Conservation (phyloP, 2,113 vertebrate species). For the Poeciliopsis turrubarensis region DNA sequence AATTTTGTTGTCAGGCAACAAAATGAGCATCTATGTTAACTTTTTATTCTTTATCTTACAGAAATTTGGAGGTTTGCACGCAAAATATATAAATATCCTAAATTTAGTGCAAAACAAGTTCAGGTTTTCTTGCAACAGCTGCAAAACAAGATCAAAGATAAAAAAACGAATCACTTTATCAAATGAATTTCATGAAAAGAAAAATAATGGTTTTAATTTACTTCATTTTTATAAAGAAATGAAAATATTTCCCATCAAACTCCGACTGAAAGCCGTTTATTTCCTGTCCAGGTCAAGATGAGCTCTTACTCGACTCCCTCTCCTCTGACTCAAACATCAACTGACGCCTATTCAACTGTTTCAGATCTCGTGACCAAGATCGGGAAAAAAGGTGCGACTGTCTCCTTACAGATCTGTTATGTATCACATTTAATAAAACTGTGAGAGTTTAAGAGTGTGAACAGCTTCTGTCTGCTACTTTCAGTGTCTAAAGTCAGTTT, state of each 20-base stretch:
- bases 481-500: too few relatives aligned
- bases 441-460: neutral
- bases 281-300: constrained; percentile 33
- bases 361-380: neutral
- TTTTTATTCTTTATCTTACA: neutral
- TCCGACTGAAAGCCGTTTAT: too few relatives aligned
- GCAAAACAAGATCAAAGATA: neutral
- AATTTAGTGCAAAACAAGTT: too few relatives aligned
- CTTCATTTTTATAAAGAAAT: too few relatives aligned
- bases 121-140: too few relatives aligned
- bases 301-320: fast-evolving
- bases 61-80: neutral
- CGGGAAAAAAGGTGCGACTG: neutral
- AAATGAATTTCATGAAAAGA: too few relatives aligned
- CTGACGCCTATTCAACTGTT: neutral
- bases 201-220: too few relatives aligned
- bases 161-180: too few relatives aligned
- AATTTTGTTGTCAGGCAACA: neutral
- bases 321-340: neutral
- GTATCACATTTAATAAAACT: neutral
- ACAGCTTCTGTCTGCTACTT: neutral
- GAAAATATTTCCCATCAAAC: too few relatives aligned
- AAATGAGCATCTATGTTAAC: neutral
- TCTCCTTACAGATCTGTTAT: neutral
- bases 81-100: too few relatives aligned